phyloP scores from a whole-genome alignment of 37 sponge, comb jelly and placozoan species.

The Petrosia ficiformis region DNA sequence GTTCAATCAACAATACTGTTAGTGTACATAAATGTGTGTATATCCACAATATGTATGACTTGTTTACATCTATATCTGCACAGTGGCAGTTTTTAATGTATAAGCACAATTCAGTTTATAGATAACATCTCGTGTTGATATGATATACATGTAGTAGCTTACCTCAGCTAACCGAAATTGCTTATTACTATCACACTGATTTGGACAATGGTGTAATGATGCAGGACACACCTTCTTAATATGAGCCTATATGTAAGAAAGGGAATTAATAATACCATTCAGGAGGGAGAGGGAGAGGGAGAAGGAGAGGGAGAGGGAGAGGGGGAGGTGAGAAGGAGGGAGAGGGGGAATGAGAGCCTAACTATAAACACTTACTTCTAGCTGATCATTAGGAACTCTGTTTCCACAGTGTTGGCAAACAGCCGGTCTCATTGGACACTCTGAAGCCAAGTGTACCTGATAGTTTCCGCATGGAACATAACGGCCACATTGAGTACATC shows the following conservation, averaged over 20 bases:
- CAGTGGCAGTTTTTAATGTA: neutral
- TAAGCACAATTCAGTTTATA: constrained; percentile 30
- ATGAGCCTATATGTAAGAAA: constrained; percentile 36
- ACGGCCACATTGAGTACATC: constrained; percentile 54
- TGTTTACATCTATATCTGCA: constrained; percentile 45
- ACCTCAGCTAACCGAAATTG: constrained; percentile 16
- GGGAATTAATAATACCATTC: no score
- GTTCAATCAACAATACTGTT: no score
- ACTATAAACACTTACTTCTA: constrained; percentile 28
- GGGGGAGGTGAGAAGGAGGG: no score
- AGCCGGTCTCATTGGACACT: constrained; percentile 61
- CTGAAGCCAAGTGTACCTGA: constrained; percentile 13
- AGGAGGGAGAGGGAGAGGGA: no score
- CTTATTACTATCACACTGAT: constrained; percentile 24
- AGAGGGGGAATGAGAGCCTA: no score
- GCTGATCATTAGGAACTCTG: constrained; percentile 36
- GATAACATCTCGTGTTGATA: no score
- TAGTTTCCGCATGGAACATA: constrained; percentile 12
- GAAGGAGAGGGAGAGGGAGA: no score
- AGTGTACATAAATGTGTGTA: no score
- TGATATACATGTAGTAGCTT: no score
- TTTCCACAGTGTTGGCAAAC: constrained; percentile 34
- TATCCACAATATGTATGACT: no score
- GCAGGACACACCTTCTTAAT: constrained; percentile 35
- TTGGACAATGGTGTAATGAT: constrained; percentile 30